Conservation (phyloP, 1,140 invertebrate species). For the Whitmania pigra region DNA sequence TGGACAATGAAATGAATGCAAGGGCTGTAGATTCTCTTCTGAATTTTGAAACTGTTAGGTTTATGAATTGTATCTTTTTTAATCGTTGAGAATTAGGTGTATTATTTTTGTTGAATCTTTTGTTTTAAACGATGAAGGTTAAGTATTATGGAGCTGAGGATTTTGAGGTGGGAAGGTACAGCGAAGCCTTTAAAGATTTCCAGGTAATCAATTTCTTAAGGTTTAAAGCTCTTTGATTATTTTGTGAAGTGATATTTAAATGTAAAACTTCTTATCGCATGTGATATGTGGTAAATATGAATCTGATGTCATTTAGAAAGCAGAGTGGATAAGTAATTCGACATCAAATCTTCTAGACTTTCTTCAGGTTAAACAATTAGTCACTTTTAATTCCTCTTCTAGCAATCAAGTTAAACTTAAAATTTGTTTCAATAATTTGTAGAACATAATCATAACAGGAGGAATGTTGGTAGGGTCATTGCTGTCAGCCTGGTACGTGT, state of each 20-base stretch:
- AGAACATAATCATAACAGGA: constrained; percentile 74
- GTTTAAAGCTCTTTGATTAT: too few species aligned
- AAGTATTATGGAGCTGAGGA: constrained; percentile 89
- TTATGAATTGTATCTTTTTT: not conserved
- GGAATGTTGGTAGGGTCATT: constrained; percentile 74
- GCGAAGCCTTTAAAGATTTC: constrained; percentile 63
- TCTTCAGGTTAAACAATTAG: constrained; percentile 41
- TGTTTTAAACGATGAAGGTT: constrained; percentile 40
- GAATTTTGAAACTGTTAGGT: constrained; percentile 78
- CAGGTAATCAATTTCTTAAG: constrained; percentile 49
- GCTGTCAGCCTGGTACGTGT: constrained; percentile 64
- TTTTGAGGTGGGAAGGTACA: constrained; percentile 74
- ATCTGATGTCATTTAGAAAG: constrained; percentile 45
- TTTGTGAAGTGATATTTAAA: too few species aligned
- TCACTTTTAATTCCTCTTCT: too few species aligned
- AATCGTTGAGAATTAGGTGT: too few species aligned
- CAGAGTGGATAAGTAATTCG: constrained; percentile 72
- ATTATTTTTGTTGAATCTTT: too few species aligned
- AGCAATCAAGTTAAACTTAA: too few species aligned
- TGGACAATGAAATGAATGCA: constrained; percentile 79
- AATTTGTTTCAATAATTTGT: constrained; percentile 40
- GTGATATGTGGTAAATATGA: not conserved
- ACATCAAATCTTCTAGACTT: constrained; percentile 78
- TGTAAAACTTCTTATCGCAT: not conserved
- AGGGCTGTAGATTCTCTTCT: constrained; percentile 83